Conservation (phyloP, 1,140 invertebrate species). For the Drosophila sp. region DNA sequence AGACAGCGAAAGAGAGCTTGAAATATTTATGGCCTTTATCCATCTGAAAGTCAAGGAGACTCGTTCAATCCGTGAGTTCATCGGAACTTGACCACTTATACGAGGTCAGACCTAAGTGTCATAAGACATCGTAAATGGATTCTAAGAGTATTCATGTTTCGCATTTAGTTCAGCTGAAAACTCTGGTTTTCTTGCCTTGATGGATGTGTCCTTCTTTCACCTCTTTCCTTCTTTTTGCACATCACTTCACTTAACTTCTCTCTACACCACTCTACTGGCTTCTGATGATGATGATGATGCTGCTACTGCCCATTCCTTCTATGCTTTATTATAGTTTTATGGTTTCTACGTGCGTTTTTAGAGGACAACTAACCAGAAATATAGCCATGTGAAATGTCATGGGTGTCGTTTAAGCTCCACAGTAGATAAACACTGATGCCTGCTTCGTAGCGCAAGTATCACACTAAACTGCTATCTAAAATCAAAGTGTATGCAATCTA, state of each 20-base stretch:
- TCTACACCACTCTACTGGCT: background rate
- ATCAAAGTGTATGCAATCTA: too few relatives aligned
- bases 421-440: too few relatives aligned
- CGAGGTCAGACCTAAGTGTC: too few relatives aligned
- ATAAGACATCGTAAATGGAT: too few relatives aligned
- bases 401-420: background rate
- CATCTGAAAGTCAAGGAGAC: background rate
- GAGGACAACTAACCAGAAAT: conserved; percentile 11
- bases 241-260: conserved; percentile 11
- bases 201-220: background rate
- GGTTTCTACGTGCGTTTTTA: conserved; percentile 61
- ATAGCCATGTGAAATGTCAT: conserved; percentile 26
- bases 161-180: background rate
- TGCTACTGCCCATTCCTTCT: conserved; percentile 59
- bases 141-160: background rate
- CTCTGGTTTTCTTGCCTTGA: background rate
- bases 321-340: conserved; percentile 73
- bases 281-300: conserved; percentile 8
- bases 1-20: background rate
- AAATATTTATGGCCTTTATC: conserved; percentile 6
- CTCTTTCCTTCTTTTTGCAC: background rate
- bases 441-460: too few relatives aligned
- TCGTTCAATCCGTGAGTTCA: background rate
- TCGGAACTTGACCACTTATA: background rate
- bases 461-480: too few relatives aligned